Base-by-base conservation (phyloP, 2,113 vertebrate species). In the Macquaria ambigua region DNA sequence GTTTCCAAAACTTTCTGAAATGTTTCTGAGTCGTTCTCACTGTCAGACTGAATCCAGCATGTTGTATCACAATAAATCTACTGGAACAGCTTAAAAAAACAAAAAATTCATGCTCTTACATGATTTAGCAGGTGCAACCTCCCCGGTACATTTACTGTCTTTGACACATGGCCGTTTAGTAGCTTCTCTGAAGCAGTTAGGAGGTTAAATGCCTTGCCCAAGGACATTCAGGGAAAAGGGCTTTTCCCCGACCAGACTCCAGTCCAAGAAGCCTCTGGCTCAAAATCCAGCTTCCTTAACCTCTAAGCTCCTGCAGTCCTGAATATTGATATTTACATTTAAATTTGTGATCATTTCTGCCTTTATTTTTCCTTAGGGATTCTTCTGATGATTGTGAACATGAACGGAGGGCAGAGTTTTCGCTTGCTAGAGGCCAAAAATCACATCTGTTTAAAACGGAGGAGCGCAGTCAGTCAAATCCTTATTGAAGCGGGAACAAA, bases 401-500 rank as follows among this genome's bases (percentile, higher is more conserved):
- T 68, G n/a, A 85, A 56, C 10, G 6, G 59, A 80, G 77, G 69
- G 76, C 67, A 74, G 83, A 74, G 59, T 74, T 80, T 59, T 34
- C 20, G 58, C 70, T 66, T 23, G 53, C 72, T 28, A 14, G 74
- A 73, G 87, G 88, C 92, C 87, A 91, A 93, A 89, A 93, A 87
- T 82, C 91, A 89, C 92, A 93, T 93, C 91, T 89, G 92, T 84
- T 85, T 52, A 2, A 68, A 71, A 76, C 50, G 41, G 69, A 68
- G 77, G 55, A 79, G 84, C 56, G 5, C 84, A 90, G 85, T 85
- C 87, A 87, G 88, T 92, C 87, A 87, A 82, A 90, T 90, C 81
- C 84, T 80, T 67, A 90, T 92, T 92, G 91, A 93, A 90, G 86
- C 71, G 12, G 89, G 88, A 93, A 93, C 92, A 93, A 94, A 91